Conservation (phyloP, 2,888 invertebrate species). For the Hemithea aestivaria region DNA sequence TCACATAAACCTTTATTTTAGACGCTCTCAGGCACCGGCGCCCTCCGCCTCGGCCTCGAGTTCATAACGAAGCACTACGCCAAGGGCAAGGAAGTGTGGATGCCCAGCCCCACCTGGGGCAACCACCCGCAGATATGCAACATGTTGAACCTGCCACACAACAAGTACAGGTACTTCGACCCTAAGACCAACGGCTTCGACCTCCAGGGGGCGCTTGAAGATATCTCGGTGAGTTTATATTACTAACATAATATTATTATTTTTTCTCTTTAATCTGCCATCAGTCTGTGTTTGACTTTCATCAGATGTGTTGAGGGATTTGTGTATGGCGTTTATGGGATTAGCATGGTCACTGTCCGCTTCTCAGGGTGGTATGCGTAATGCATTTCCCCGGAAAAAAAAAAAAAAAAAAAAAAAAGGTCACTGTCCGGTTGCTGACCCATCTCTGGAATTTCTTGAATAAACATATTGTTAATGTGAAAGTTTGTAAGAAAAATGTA, state of each 20-base stretch:
- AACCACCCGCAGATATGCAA: conserved; percentile 98
- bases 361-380: no score
- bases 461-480: not conserved
- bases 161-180: conserved; percentile 96
- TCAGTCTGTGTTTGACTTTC: no score
- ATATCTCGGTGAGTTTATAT: conserved; percentile 88
- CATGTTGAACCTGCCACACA: conserved; percentile 89
- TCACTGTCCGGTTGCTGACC: no score
- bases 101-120: conserved; percentile 98
- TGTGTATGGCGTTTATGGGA: no score
- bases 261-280: no score
- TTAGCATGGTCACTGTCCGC: no score
- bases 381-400: no score
- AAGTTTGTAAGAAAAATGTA: no score
- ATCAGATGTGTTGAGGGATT: no score
- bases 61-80: conserved; percentile 91
- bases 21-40: conserved; percentile 98
- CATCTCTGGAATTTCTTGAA: no score
- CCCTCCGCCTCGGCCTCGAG: conserved; percentile 94
- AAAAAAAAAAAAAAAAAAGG: no score
- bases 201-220: conserved; percentile 92
- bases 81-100: conserved; percentile 88
- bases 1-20: conserved; percentile 41
- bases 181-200: conserved; percentile 96
- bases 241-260: no score